Percentiles rank a stretch among this genome's conserved stretches.
Evolutionary conservation across 2,113 vertebrate species (phyloP).

Genomic region (Mirounga angustirostris): DNA sequence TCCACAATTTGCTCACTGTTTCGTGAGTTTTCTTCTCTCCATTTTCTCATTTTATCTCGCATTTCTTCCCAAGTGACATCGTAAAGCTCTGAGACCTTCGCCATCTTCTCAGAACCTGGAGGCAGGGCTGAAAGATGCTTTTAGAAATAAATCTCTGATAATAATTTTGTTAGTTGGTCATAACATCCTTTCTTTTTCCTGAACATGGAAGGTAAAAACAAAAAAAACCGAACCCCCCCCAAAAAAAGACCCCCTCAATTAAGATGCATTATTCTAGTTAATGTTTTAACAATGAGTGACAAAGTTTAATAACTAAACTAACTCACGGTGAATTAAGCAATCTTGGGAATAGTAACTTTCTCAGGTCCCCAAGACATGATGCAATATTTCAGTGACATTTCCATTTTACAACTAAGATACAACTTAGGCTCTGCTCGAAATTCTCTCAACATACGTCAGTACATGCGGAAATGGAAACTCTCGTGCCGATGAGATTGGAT

Average conservation of each 20-base stretch:
- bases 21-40: too few species aligned
- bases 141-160: not conserved
- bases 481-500: not conserved
- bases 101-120: too few species aligned
- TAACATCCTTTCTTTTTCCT: not conserved
- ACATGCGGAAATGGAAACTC: not conserved
- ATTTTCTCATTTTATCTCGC: too few species aligned
- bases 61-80: too few species aligned
- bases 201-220: not conserved
- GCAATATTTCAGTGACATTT: not conserved
- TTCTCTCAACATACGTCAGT: not conserved
- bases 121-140: not conserved
- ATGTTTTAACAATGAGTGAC: not conserved
- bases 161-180: not conserved
- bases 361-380: not conserved
- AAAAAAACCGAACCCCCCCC: not conserved
- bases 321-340: not conserved
- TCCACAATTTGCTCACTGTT: too few species aligned
- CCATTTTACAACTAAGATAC: not conserved
- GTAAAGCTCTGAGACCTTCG: too few species aligned
- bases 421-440: not conserved
- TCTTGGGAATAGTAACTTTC: not conserved
- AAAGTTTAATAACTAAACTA: constrained; percentile 2
- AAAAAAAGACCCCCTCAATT: not conserved
- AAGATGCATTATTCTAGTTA: not conserved